Evolutionary conservation across 2,797 vertebrate species (phyloP).

Genomic region (Avahi laniger): DNA sequence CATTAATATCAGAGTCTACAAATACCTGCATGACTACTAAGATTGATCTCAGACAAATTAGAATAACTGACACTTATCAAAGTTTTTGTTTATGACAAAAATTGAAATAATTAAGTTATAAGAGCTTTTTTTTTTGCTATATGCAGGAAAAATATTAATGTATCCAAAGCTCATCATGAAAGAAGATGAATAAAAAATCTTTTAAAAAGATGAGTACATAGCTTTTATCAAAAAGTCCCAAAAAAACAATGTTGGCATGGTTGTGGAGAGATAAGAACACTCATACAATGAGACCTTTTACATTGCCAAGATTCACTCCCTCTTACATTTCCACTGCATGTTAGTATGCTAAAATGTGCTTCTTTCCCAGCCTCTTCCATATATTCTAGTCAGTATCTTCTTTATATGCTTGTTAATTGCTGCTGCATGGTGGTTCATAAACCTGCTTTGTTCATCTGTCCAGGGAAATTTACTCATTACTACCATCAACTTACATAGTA

Average conservation of each 20-base stretch:
- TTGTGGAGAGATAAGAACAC: too few species aligned
- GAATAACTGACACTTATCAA: not conserved
- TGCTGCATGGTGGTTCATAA: conserved; percentile 39
- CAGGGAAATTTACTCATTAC: conserved; percentile 23
- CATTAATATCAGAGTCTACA: not conserved
- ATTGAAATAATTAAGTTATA: not conserved
- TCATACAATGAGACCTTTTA: conserved; percentile 2
- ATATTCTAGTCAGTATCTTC: conserved; percentile 44
- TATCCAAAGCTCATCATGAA: not conserved
- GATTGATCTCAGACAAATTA: not conserved
- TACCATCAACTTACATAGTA: not conserved
- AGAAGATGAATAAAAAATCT: not conserved
- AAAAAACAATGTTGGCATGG: too few species aligned
- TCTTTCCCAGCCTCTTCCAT: conserved; percentile 20
- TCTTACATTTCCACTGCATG: conserved; percentile 22
- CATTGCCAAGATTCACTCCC: conserved; percentile 38
- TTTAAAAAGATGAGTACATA: not conserved
- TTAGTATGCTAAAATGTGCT: conserved; percentile 18
- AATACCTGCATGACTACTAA: not conserved
- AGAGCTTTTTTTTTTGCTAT: not conserved
- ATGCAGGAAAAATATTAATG: not conserved
- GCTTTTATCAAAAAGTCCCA: too few species aligned
- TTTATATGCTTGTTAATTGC: conserved; percentile 43
- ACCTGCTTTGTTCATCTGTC: not conserved
- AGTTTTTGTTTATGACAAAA: not conserved